These are phyloP conservation scores for Sylvia atricapilla DNA, from an alignment of 2,113 vertebrate species.

Conservation along the genomic window DNA sequence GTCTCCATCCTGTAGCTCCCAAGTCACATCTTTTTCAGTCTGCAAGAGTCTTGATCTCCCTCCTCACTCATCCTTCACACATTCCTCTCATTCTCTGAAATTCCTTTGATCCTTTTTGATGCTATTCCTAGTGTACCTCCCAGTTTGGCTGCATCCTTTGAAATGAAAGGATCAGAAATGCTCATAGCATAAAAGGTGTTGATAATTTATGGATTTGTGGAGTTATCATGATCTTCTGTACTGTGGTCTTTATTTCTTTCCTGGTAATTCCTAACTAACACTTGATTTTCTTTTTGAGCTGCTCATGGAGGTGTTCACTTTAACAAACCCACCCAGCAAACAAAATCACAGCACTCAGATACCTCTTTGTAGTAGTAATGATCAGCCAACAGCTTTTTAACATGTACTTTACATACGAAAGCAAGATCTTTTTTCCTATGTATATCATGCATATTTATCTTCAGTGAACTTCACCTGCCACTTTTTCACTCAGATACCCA, in stretches of 20 bases:
- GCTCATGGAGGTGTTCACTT: neutral
- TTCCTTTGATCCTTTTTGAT: conserved; percentile 3
- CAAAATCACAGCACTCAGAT: neutral
- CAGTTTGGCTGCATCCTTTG: neutral
- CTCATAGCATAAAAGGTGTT: neutral
- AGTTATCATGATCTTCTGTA: neutral
- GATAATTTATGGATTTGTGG: neutral
- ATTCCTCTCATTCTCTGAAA: conserved; percentile 39
- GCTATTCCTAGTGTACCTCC: neutral
- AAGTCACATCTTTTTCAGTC: neutral
- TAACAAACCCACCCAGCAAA: neutral
- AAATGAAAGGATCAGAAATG: neutral
- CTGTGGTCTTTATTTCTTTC: neutral
- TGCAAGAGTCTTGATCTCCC: neutral
- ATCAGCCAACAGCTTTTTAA: neutral
- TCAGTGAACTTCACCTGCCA: neutral
- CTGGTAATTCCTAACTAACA: neutral
- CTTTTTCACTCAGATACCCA: neutral
- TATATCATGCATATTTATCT: neutral
- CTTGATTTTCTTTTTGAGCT: neutral
- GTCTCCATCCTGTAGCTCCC: neutral
- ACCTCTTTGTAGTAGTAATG: neutral
- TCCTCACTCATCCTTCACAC: neutral
- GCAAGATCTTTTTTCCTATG: neutral
- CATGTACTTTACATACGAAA: neutral